Evolutionary conservation across 2,888 invertebrate species (phyloP), one percentile per base, ranked within the genome.

Genomic region (Busseola fusca): DNA sequence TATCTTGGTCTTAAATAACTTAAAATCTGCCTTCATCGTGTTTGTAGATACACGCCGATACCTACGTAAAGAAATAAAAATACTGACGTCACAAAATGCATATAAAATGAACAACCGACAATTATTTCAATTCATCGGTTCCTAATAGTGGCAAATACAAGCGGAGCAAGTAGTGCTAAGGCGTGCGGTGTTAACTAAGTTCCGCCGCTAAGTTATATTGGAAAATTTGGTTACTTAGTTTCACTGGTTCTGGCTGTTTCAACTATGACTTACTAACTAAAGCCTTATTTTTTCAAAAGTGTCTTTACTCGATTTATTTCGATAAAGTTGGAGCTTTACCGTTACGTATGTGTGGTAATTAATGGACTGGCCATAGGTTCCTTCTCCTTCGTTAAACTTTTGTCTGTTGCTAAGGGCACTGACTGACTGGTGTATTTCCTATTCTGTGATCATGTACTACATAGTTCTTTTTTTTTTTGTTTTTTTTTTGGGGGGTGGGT

Each of bases 181-280:
- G 63, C 78, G 66, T 72, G 73, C 66, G 65, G 69, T 37, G 69
- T 63, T 78, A 78, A 74, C 85, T 65, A 81, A 84, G 68, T 82
- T 82, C 64, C 30, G 27, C 65, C 48, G 42, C 64, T 67, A 82
- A 82, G 59, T 82, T 84, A 60, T 67, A 74, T 74, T 70, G 58
- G 72, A 75, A 73, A 76, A 72, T 83, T 83, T 76, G 70, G 75
- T 83, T 83, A 69, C 66, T 82, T 75, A 60, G 70, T 73, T 73
- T 60, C 34, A 14, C 57, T 63, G 57, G 30, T 69, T 69, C 37
- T 50, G 65, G 58, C 45, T 78, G 58, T 69, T 74, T 67, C 58
- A 64, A 40, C 64, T 64, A 62, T 64, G 68, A 60, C 58, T 82
- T 72, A 25, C 37, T 34, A 34, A 30, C 9, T 48, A 56, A 42